Evolutionary conservation across 2,888 invertebrate genomes (phyloP), one percentile per base, ranked within the genome.

Genomic region (Rhaphigaster nebulosa): DNA sequence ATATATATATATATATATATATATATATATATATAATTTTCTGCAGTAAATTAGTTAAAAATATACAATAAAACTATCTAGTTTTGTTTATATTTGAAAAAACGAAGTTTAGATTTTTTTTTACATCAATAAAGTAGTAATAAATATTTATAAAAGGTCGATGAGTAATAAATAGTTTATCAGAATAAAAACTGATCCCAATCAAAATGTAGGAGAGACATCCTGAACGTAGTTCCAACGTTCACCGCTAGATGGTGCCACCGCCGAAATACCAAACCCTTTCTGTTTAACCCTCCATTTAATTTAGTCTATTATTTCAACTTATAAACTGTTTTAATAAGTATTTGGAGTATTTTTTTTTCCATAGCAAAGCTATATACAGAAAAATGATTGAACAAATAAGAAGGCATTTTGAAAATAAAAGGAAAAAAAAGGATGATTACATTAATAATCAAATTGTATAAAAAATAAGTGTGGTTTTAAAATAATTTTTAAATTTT

Each of bases 221-320:
- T 34, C 70, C 1, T 20, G 70, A 23, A 76, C 70, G 20, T 20
- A 76, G 84, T 84, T n/a, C 84, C 45, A 10, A 26, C 45, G 84
- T n/a, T n/a, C 3, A 50, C 84, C 84, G 84, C 84, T 84, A 84
- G 84, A 50, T 84, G n/a, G n/a, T n/a, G 50, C n/a, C 15, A 76
- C 34, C 70, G 38, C 38, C 38, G 34, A 8, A 12, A 29, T 15
- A 38, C 34, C 38, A 23, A 65, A 76, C 34, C 65, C 34, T 76
- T 76, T 76, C 70, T 23, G 6, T 38, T 8, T 10, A 23, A 38
- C 20, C 20, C 38, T 8, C 0, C n/a, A n/a, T n/a, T n/a, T n/a
- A 10, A 8, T 76, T 76, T 18, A n/a, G 26, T n/a, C 56, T 23
- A 10, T n/a, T n/a, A n/a, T 60, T 60, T 10, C 26, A n/a, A 10